Conservation (phyloP, 2,888 invertebrate genomes). For the Eledona agricola region DNA sequence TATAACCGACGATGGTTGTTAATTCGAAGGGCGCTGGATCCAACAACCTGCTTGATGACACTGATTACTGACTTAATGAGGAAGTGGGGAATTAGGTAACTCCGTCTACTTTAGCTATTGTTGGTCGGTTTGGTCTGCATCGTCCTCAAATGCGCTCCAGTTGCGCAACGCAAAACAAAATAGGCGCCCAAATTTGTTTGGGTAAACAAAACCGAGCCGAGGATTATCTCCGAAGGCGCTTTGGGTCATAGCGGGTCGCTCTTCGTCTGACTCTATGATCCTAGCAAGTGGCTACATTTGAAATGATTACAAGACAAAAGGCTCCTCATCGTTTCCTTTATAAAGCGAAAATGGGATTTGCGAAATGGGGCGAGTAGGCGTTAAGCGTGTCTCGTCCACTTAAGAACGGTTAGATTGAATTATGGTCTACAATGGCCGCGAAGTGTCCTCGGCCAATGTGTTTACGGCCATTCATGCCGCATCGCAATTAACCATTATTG, state of each 20-base stretch:
- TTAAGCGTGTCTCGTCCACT: constrained; percentile 52
- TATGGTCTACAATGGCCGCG: constrained; percentile 48
- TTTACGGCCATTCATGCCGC: constrained; percentile 47
- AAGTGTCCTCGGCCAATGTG: constrained; percentile 50
- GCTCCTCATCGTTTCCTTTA: too few relatives aligned
- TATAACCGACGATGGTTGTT: constrained; percentile 14
- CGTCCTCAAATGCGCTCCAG: too few relatives aligned
- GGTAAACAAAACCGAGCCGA: constrained; percentile 40
- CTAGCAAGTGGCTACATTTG: constrained; percentile 44
- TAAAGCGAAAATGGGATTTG: constrained; percentile 11
- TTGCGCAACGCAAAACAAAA: too few relatives aligned
- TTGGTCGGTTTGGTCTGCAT: too few relatives aligned
- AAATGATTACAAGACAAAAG: too few relatives aligned
- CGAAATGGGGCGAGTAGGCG: constrained; percentile 46
- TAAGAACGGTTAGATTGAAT: constrained; percentile 49
- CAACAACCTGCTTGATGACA: constrained; percentile 39
- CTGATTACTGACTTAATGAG: constrained; percentile 47
- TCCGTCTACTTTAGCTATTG: constrained; percentile 41
- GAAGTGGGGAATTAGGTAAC: constrained; percentile 50
- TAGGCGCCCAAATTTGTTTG: constrained; percentile 21
- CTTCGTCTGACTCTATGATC: constrained; percentile 44
- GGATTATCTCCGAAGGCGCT: constrained; percentile 44
- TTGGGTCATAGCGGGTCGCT: constrained; percentile 45
- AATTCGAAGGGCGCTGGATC: constrained; percentile 36
- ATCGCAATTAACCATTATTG: constrained; percentile 51